Conservation (phyloP, 2,797 vertebrate genomes). For the Eulemur coronatus region DNA sequence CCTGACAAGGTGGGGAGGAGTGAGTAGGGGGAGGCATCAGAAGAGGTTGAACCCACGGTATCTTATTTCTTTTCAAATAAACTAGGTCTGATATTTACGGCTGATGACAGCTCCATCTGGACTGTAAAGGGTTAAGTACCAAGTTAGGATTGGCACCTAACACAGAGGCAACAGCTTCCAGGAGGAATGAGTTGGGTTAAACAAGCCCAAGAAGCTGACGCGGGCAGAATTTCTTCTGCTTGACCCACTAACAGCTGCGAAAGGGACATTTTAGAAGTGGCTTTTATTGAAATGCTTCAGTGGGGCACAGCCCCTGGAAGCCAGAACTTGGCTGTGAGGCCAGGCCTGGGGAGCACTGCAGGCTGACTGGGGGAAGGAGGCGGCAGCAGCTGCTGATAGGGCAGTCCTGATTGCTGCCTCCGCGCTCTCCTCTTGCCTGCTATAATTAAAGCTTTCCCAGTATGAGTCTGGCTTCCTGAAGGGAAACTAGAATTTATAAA, state of each 20-base stretch:
- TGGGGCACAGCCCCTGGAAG: conserved; percentile 54
- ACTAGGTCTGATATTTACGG: not conserved
- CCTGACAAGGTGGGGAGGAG: not conserved
- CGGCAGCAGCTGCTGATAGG: conserved; percentile 20
- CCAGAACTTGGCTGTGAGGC: conserved; percentile 57
- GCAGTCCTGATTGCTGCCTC: conserved; percentile 37
- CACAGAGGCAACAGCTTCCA: conserved; percentile 61
- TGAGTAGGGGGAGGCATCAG: not conserved
- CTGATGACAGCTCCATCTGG: not conserved
- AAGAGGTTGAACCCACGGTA: not conserved
- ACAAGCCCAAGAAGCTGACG: conserved; percentile 67
- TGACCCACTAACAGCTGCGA: conserved; percentile 63
- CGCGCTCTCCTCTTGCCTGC: conserved; percentile 27
- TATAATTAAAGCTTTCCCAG: conserved; percentile 66
- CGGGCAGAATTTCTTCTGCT: conserved; percentile 70
- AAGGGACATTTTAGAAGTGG: conserved; percentile 53
- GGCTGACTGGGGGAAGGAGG: not conserved
- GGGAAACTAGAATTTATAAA: conserved; percentile 62
- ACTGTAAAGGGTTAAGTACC: conserved; percentile 42
- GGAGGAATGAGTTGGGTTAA: conserved; percentile 66
- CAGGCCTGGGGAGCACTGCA: conserved; percentile 31
- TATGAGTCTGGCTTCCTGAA: conserved; percentile 67
- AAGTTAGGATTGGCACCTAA: conserved; percentile 43
- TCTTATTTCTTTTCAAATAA: conserved; percentile 51
- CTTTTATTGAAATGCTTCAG: conserved; percentile 58